These are phyloP conservation scores for Acromyrmex heyeri DNA, from an alignment of 1,140 invertebrate species.

Conservation along the genomic window DNA sequence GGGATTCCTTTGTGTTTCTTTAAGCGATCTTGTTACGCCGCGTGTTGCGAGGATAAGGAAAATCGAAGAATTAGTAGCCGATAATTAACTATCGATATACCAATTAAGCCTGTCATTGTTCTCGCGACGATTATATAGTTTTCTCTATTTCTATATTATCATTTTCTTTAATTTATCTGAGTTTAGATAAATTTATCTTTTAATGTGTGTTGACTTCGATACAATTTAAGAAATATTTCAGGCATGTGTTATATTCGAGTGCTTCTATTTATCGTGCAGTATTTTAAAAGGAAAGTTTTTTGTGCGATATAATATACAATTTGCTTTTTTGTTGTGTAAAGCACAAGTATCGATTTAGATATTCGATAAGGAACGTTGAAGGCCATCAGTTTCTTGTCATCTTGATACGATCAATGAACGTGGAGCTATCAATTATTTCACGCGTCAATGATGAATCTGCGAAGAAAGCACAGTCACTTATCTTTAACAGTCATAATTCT, in stretches of 20 bases:
- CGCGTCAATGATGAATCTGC: constrained; percentile 62
- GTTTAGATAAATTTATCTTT: background rate
- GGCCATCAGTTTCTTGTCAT: constrained; percentile 44
- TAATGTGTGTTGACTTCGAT: background rate
- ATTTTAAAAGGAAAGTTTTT: background rate
- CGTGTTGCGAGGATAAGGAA: constrained; percentile 9
- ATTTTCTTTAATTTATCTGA: background rate
- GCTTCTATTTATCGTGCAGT: background rate
- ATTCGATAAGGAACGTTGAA: constrained; percentile 33
- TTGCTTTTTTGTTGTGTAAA: background rate
- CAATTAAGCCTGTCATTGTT: constrained; percentile 38
- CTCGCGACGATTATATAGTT: background rate
- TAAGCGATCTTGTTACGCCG: constrained; percentile 57
- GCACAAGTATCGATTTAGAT: background rate
- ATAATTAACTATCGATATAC: background rate
- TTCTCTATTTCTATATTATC: background rate
- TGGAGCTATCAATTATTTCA: constrained; percentile 57
- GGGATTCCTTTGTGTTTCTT: constrained; percentile 42
- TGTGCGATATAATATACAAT: background rate
- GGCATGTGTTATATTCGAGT: background rate
- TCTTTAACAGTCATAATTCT: constrained; percentile 42
- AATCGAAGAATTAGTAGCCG: constrained; percentile 46
- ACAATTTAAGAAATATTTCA: background rate
- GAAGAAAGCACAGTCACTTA: constrained; percentile 58
- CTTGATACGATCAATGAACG: constrained; percentile 53